These are phyloP conservation scores for Anthoscopus minutus DNA, from an alignment of 2,113 vertebrate genomes.

Conservation along the genomic window DNA sequence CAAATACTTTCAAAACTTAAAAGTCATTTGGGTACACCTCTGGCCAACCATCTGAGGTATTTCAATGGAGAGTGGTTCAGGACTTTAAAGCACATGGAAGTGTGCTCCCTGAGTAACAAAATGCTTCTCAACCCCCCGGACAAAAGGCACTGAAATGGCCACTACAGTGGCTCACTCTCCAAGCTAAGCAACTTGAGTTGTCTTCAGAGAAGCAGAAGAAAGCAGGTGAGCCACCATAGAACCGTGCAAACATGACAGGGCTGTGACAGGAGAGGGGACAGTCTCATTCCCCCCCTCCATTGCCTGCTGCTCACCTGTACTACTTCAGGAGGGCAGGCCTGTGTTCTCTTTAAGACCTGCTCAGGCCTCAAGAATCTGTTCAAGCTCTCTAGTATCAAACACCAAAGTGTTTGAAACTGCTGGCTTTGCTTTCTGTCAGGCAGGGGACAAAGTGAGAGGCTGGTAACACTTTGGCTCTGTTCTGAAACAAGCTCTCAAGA, in stretches of 20 bases:
- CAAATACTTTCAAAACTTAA: neutral
- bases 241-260: accelerated
- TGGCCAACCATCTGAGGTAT: neutral
- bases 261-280: accelerated
- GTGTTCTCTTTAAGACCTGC: neutral
- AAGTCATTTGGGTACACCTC: neutral
- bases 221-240: neutral
- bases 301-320: neutral
- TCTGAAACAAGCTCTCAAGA: neutral
- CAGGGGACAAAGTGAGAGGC: neutral
- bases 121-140: accelerated
- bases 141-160: neutral
- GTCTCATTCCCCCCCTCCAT: neutral
- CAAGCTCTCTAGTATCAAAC: neutral
- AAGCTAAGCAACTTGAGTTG: neutral
- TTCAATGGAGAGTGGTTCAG: neutral
- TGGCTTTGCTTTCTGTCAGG: neutral
- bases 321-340: neutral
- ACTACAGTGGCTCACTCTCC: neutral
- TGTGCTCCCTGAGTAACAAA: neutral
- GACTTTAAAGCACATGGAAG: neutral
- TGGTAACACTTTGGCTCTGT: neutral
- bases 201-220: neutral
- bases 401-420: neutral
- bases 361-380: neutral